phyloP scores from a whole-genome alignment of 2,888 invertebrate species.

The Tridacna crocea region DNA sequence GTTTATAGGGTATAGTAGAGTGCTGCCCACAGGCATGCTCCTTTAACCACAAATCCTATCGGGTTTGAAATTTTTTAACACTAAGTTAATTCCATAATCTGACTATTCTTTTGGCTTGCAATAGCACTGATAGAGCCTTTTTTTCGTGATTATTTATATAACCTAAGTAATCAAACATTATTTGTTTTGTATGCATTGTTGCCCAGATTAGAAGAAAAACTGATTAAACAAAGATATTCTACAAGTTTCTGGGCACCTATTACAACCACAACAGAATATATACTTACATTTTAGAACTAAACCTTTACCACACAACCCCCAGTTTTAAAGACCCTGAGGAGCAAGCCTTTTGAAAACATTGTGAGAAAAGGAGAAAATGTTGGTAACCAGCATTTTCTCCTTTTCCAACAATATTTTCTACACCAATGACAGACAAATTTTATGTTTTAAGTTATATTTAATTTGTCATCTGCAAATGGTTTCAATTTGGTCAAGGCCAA shows the following conservation, averaged over 20 bases:
- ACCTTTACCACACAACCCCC: too few relatives aligned
- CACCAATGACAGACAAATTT: too few relatives aligned
- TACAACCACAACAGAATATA: not conserved
- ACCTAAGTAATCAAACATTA: not conserved
- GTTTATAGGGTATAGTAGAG: not conserved
- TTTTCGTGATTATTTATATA: not conserved
- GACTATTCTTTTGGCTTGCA: not conserved
- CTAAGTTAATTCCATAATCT: constrained; percentile 22
- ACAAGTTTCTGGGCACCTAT: not conserved
- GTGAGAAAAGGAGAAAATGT: too few relatives aligned
- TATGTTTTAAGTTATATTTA: too few relatives aligned
- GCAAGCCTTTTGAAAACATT: too few relatives aligned
- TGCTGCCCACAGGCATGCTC: not conserved
- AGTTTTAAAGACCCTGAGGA: too few relatives aligned
- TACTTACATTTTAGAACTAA: too few relatives aligned
- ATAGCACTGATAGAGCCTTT: not conserved
- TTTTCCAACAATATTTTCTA: too few relatives aligned
- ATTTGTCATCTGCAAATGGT: too few relatives aligned
- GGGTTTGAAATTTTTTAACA: constrained; percentile 8
- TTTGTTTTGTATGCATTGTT: constrained; percentile 12
- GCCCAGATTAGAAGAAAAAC: not conserved
- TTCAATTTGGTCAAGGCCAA: too few relatives aligned
- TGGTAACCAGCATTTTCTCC: too few relatives aligned
- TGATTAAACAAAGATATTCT: not conserved
- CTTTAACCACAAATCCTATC: constrained; percentile 27